Evolutionary conservation across 2,113 vertebrate species (phyloP), one percentile per base, ranked within the genome.

Genomic region (Megaleporinus macrocephalus): DNA sequence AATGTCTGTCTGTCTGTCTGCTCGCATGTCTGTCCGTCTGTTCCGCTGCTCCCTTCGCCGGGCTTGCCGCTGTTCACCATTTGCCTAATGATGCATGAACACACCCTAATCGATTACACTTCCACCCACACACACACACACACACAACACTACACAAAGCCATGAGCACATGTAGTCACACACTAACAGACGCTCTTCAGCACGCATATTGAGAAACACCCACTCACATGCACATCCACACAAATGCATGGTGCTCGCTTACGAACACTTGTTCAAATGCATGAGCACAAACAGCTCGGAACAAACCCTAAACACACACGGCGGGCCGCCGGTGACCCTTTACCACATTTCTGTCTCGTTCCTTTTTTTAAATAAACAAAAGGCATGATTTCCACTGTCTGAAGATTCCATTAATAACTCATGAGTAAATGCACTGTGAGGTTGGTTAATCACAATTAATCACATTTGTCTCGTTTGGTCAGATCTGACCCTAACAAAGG

Each of bases 11-110:
- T 78, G 68, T 73, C 63, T 75, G 59, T 53, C 79, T 81, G 29
- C 79, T 22, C 13, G 55, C 53, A 30, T 18, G 36, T 79, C 49
- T 62, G 66, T 79, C 49, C 51, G 20, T 70, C 66, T 70, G 20
- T 70, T 13, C 36, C 33, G 66, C 14, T 85, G 5, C 85, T 87
- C 86, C 65, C 85, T 70, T 80, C 83, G 82, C 83, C 76, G 75
- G 16, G 82, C 87, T 84, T 87, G 88, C 87, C 87, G 86, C 89
- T 92, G 78, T 90, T 87, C 82, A 91, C 85, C 85, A 89, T 82
- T 85, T 90, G 89, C 87, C 86, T 91, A 91, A 92, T 93, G 92
- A 93, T 90, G 90, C 90, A 90, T 89, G 85, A 90, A 91, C 86
- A 73, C 78, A 89, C 86, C 84, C 66, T 51, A 70, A 78, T 62